phyloP scores from a whole-genome alignment of 2,888 invertebrate species.

The Morinoia aosen region DNA sequence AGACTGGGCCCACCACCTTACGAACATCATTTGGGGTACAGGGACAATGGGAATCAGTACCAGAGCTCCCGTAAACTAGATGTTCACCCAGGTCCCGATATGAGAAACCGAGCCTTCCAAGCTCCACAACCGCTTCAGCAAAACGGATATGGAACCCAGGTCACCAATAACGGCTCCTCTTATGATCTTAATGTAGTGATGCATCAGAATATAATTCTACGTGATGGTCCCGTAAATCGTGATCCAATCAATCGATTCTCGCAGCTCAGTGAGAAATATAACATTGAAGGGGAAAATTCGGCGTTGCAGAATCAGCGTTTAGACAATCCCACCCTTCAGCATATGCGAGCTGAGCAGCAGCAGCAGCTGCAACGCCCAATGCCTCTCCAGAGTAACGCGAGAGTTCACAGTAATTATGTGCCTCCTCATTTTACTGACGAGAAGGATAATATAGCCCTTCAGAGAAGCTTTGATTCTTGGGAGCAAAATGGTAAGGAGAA shows the following conservation, averaged over 20 bases:
- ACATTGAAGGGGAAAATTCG: neutral
- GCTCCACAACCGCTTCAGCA: neutral
- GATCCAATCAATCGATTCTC: constrained; percentile 5
- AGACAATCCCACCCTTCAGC: neutral
- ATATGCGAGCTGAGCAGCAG: constrained; percentile 22
- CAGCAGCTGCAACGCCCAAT: neutral
- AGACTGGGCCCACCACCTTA: neutral
- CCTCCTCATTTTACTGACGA: neutral
- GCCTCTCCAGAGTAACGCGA: neutral
- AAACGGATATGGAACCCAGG: neutral
- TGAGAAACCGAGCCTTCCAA: neutral
- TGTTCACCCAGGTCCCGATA: neutral
- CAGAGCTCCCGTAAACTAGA: neutral
- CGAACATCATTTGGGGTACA: neutral
- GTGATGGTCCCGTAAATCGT: neutral
- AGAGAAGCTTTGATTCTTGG: constrained; percentile 7
- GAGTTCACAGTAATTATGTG: neutral
- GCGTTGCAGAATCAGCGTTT: neutral
- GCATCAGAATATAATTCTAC: neutral
- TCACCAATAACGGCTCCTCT: neutral
- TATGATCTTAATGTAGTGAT: neutral
- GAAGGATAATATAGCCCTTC: neutral
- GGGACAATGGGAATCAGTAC: neutral
- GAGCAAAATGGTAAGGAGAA: neutral
- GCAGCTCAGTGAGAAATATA: constrained; percentile 16